phyloP scores from a whole-genome alignment of 2,113 vertebrate genomes.

The Grammomys dolichurus region DNA sequence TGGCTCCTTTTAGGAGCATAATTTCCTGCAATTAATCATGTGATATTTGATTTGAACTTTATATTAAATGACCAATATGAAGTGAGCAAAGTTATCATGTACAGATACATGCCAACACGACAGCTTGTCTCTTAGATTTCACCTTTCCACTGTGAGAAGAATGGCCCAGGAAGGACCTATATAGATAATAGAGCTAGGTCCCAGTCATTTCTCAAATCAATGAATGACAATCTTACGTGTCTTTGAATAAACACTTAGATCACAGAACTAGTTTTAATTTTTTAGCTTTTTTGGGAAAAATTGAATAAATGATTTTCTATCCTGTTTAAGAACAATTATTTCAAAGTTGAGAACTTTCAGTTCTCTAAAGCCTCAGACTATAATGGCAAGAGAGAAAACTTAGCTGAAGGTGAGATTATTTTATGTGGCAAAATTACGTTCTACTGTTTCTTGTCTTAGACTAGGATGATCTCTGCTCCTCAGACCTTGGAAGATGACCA shows the following conservation, averaged over 20 bases:
- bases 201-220: neutral
- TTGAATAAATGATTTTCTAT: neutral
- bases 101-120: neutral
- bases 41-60: neutral
- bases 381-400: neutral
- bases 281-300: neutral
- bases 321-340: neutral
- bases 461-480: accelerated
- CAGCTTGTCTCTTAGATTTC: neutral
- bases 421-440: neutral
- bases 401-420: neutral
- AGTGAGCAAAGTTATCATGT: neutral
- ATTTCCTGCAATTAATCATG: neutral
- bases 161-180: neutral
- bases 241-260: neutral
- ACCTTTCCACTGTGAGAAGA: neutral
- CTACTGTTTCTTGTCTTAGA: neutral
- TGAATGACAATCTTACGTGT: neutral
- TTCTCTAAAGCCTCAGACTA: neutral
- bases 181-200: neutral
- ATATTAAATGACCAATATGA: neutral
- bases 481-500: neutral
- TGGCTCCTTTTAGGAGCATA: too few relatives aligned
- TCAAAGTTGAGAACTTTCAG: neutral
- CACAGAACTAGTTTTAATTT: neutral